Base-by-base conservation (phyloP, 2,888 invertebrate genomes). In the Girardia tigrina region DNA sequence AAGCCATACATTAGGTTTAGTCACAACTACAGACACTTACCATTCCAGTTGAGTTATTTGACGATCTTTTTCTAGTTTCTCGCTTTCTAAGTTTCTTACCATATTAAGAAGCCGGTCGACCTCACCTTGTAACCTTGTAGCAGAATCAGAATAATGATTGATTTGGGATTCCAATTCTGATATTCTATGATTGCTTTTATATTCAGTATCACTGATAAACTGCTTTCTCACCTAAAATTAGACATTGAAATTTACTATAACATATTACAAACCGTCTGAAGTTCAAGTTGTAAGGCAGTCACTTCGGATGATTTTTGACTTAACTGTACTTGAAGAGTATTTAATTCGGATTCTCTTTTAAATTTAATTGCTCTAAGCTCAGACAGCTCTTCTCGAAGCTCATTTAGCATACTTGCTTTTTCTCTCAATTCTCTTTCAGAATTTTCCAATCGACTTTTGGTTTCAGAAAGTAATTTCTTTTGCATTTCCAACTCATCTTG, bases 401-500 rank as follows among this genome's bases (percentile, higher is more conserved):
- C 82, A 78, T 81, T 79, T 71, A 83, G 78, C 78, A 81, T 80
- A 26, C 80, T 80, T 81, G 82, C 82, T 79, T 82, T 83, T 36
- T 81, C 81, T 14, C 81, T 80, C 6, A 84, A 78, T 36, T 84
- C 82, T 71, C 80, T 78, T 78, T 83, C 82, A 20, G 83, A 77
- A 14, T 77, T 77, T 70, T 83, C 83, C 28, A 82, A 77, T 74
- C 81, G 80, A 20, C 77, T 73, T 76, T 82, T 82, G 14, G 82
- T 92, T 84, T 95, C 94, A 75, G 93, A 92, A 80, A 93, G 89
- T 84, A 93, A 92, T 80, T 93, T 88, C 83, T 93, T 92, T 82
- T 92, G 92, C 23, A 92, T 86, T 81, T 94, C 94, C 78, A 94
- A 88, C 84, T 97, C 95, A 85, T 95, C 95, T 80, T 92, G 90